phyloP scores from a whole-genome alignment of 2,888 invertebrate genomes.

The Campaea margaritaria region DNA sequence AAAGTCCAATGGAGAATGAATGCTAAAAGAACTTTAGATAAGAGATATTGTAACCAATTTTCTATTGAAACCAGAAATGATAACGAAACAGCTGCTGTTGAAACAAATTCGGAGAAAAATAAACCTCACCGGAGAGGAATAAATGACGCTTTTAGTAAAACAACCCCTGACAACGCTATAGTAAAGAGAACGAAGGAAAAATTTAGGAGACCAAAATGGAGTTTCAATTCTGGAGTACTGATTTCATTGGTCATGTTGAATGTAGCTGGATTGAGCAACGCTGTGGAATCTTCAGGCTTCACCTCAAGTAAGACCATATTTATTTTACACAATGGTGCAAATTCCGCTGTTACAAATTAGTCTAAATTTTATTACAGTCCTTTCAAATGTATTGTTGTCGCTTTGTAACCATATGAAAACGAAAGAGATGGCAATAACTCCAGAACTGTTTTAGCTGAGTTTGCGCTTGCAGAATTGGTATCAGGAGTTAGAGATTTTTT shows the following conservation, averaged over 20 bases:
- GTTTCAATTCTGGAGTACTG: constrained; percentile 56
- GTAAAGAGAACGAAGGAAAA: constrained; percentile 10
- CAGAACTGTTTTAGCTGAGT: no score
- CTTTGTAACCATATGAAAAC: no score
- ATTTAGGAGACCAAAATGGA: constrained; percentile 59
- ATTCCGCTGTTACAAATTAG: no score
- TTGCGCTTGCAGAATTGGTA: no score
- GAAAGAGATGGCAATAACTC: no score
- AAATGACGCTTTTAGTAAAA: background rate
- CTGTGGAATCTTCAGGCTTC: constrained; percentile 48
- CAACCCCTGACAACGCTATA: background rate
- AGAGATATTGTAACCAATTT: no score
- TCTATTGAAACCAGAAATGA: background rate
- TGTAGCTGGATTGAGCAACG: constrained; percentile 58
- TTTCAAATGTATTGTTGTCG: no score
- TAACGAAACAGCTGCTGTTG: background rate
- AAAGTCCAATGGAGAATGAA: no score
- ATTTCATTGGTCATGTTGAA: constrained; percentile 71
- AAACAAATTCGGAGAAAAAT: background rate
- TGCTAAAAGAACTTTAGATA: no score
- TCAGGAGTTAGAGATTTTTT: no score
- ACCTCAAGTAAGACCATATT: constrained; percentile 16
- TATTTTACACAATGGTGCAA: background rate
- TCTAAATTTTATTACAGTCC: no score
- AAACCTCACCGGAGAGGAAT: background rate